These are phyloP conservation scores for Ellobium chinense DNA, from an alignment of 2,888 invertebrate genomes.

Conservation along the genomic window DNA sequence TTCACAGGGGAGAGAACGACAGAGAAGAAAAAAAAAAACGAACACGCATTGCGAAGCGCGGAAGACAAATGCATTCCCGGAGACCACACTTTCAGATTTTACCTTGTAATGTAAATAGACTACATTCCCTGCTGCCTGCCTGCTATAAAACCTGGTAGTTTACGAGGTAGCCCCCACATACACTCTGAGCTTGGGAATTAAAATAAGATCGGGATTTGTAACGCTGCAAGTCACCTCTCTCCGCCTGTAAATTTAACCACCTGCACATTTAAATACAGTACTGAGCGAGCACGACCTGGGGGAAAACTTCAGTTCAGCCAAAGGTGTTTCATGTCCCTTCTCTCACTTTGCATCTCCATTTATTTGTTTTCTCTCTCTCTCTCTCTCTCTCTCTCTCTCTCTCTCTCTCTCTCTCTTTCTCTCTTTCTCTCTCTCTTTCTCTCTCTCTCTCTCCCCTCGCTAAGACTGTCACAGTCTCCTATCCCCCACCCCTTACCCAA, in stretches of 20 bases:
- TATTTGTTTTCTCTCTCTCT: slow-evolving; percentile 7
- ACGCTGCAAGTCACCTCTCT: background rate
- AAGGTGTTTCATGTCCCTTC: background rate
- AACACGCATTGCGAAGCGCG: background rate
- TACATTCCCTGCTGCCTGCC: background rate
- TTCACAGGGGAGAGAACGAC: background rate
- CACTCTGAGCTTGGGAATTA: no score
- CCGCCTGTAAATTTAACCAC: background rate
- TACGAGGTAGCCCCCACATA: background rate
- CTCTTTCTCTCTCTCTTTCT: slow-evolving; percentile 11
- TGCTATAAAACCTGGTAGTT: background rate
- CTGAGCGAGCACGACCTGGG: no score
- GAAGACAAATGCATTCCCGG: background rate
- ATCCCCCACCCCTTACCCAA: background rate
- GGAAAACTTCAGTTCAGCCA: background rate
- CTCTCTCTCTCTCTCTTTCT: slow-evolving; percentile 8
- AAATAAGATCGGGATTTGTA: background rate
- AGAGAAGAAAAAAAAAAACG: background rate
- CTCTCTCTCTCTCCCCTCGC: slow-evolving; percentile 15
- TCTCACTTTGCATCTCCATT: background rate
- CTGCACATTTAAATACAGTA: background rate
- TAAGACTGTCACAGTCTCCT: no score
- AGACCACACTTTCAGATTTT: background rate
- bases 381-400: slow-evolving; percentile 10
- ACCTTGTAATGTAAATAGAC: background rate